These are phyloP conservation scores for Pseudomyrmex pallidus DNA, from an alignment of 1,140 invertebrate species.

Conservation along the genomic window DNA sequence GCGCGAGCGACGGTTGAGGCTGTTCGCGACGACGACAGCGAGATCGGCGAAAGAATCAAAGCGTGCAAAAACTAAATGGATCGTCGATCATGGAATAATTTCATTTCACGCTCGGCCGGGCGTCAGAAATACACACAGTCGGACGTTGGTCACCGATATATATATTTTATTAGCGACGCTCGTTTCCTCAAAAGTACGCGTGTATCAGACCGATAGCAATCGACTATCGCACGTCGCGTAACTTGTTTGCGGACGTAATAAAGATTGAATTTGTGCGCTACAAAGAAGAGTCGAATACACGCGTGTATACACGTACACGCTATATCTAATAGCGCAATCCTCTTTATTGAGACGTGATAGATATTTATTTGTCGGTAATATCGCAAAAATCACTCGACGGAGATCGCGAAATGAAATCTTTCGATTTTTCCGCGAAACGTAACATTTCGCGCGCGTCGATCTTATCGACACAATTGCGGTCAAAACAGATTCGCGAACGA, in stretches of 20 bases:
- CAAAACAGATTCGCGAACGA: conserved; percentile 60
- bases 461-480: conserved; percentile 51
- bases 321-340: conserved; percentile 6
- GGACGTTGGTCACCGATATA: background rate
- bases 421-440: conserved; percentile 6
- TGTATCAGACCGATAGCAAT: background rate
- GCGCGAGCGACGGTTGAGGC: background rate
- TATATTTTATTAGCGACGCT: conserved; percentile 24
- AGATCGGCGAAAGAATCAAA: conserved; percentile 5
- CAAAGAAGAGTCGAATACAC: conserved; percentile 6
- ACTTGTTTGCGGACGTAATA: conserved; percentile 10
- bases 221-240: conserved; percentile 1
- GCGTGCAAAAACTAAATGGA: conserved; percentile 27
- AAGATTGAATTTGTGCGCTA: conserved; percentile 3
- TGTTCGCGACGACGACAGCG: conserved; percentile 26
- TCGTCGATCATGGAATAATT: conserved; percentile 39
- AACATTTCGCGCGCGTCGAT: conserved; percentile 1
- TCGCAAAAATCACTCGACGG: conserved; percentile 8
- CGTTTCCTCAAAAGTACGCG: conserved; percentile 25
- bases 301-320: background rate
- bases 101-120: conserved; percentile 26
- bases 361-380: too few species aligned
- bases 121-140: conserved; percentile 17
- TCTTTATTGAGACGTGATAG: background rate
- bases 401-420: background rate